Conservation (phyloP, 2,888 invertebrate genomes). For the Acleris cristana region DNA sequence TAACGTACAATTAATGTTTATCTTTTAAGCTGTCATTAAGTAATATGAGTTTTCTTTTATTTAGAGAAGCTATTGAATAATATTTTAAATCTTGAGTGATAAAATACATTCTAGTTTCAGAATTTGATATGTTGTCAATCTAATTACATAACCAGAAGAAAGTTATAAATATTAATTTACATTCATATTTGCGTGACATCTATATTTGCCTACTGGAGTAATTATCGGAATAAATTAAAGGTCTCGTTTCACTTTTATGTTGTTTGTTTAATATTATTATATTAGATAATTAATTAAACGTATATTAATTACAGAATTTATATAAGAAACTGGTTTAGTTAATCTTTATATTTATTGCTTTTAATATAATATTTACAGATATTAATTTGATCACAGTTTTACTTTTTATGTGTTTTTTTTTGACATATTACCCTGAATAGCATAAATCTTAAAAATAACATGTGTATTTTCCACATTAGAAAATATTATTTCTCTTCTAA, state of each 20-base stretch:
- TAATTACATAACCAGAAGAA: conserved; percentile 40
- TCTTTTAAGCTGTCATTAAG: conserved; percentile 18
- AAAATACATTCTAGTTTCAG: background rate
- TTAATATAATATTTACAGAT: no score
- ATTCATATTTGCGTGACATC: conserved; percentile 1
- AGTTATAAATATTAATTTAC: conserved; percentile 35
- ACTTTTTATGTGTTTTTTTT: background rate
- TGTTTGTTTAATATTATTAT: background rate
- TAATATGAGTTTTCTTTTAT: conserved; percentile 16
- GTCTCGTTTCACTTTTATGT: conserved; percentile 13
- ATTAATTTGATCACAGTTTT: no score
- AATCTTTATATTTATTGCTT: no score
- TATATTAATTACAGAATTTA: background rate
- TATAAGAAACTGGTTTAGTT: no score
- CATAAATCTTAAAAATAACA: no score
- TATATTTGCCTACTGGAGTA: conserved; percentile 24
- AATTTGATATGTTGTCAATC: conserved; percentile 34
- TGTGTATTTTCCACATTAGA: no score
- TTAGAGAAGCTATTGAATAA: background rate
- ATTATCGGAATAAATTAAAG: conserved; percentile 26
- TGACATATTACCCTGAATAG: no score
- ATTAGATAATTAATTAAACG: background rate
- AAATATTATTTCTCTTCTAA: no score
- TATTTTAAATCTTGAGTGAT: background rate
- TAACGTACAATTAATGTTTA: conserved; percentile 26